phyloP scores from a whole-genome alignment of 2,113 vertebrate genomes.

The Tychaedon coryphoeus region DNA sequence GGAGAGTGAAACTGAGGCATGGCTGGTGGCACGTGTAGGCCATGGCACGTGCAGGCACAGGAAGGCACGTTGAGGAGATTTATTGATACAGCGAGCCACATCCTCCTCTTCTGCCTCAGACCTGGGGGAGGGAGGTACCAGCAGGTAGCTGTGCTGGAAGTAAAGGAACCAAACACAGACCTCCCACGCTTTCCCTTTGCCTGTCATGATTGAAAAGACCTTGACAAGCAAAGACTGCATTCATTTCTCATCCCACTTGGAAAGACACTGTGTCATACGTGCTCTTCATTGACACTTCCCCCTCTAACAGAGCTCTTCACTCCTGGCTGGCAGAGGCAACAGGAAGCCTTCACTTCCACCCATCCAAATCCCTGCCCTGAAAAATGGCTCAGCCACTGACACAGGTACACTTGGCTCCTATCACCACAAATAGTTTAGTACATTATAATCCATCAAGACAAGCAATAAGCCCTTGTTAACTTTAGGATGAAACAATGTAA shows the following conservation, averaged over 20 bases:
- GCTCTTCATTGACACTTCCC: not conserved
- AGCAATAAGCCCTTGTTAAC: not conserved
- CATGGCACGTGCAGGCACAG: fast-evolving
- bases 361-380: not conserved
- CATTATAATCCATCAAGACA: not conserved
- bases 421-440: not conserved
- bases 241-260: not conserved
- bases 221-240: not conserved
- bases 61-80: not conserved
- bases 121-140: not conserved
- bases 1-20: not conserved
- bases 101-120: not conserved
- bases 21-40: not conserved
- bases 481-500: not conserved
- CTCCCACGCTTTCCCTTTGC: not conserved
- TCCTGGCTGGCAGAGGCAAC: not conserved
- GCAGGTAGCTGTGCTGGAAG: not conserved
- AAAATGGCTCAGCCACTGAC: not conserved
- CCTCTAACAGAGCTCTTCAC: not conserved
- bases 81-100: not conserved
- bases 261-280: not conserved
- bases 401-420: not conserved
- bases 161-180: not conserved
- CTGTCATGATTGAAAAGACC: not conserved
- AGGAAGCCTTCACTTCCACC: not conserved